phyloP scores from a whole-genome alignment of 2,797 vertebrate genomes.

The Sebastes trivittatus region DNA sequence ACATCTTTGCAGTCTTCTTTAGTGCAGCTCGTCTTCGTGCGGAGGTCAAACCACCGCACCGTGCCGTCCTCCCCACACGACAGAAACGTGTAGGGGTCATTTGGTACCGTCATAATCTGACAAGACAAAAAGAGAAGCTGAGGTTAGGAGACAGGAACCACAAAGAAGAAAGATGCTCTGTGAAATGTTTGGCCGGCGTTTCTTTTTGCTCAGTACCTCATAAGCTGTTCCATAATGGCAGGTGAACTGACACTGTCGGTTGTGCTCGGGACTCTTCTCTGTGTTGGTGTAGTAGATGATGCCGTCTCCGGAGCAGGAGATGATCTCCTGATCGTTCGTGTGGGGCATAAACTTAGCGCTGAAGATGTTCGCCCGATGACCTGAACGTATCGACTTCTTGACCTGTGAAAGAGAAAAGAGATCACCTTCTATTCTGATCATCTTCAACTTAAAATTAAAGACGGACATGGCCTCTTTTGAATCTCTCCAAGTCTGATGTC shows the following conservation, averaged over 20 bases:
- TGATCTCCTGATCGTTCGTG: conserved; percentile 95
- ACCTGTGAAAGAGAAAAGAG: conserved; percentile 79
- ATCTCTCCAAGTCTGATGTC: background rate
- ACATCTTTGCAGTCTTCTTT: conserved; percentile 99
- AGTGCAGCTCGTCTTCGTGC: conserved; percentile 96
- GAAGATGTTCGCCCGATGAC: conserved; percentile 98
- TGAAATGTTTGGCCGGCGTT: background rate
- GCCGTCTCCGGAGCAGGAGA: conserved; percentile 97
- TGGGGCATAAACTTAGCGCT: conserved; percentile 99
- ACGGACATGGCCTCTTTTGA: background rate
- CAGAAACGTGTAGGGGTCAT: conserved; percentile 96
- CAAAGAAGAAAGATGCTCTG: background rate
- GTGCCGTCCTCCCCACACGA: conserved; percentile 98
- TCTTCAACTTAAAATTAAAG: background rate
- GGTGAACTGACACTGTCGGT: conserved; percentile 96
- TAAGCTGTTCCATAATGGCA: conserved; percentile 99
- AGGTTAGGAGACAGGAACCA: background rate
- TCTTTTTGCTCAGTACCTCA: conserved; percentile 82
- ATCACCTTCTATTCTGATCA: background rate
- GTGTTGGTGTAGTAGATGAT: conserved; percentile 97
- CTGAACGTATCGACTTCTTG: conserved; percentile 95
- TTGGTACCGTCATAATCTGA: conserved; percentile 98
- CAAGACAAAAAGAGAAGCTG: background rate
- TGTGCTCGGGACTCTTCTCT: conserved; percentile 93
- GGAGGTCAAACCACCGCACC: conserved; percentile 96